Evolutionary conservation across 2,888 invertebrate genomes (phyloP), one percentile per base, ranked within the genome.

Genomic region (Anorthoa munda): DNA sequence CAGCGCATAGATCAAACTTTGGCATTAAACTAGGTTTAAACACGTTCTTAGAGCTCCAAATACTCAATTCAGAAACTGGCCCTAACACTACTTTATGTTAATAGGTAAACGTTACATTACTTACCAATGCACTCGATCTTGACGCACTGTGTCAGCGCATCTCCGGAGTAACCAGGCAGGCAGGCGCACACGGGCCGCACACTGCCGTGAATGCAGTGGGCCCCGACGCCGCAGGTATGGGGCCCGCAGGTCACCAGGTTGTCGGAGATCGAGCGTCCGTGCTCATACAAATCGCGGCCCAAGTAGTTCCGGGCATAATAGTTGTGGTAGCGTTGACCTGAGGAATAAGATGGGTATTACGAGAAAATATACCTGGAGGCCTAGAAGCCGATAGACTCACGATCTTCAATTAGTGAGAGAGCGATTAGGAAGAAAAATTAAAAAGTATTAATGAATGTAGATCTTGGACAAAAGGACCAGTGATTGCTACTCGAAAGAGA

Each of bases 121-220:
- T 96, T 88, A 97, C 97, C 97, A 87, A 97, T 93, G 89, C 98
- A 98, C 90, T 98, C 98, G 66, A 98, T 98, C 82, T 97, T 97
- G 87, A 97, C 97, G 91, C 98, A 98, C 84, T 97, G 97, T 1
- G 97, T 95, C 76, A 98, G 94, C 0, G 98, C 98, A 93, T 98
- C 98, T 48, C 98, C 98, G 83, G 97, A 97, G 92, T 98, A 97
- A 1, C 98, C 98, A 15, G 98, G 97, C 82, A 98, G 96, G 87
- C 98, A 98, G 39, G 98, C 98, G 90, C 98, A 98, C 11, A 98
- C 98, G 0, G 98, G 98, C 68, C 98, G 96, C 80, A 98, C 98
- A 81, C 97, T 97, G 82, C 97, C 94, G 77, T 96, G 93, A 78
- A 97, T 97, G 88, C 98, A 98, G 79, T 97, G 97, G 3, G 98